These are phyloP conservation scores for Microcebus griseorufus DNA, from an alignment of 2,113 vertebrate genomes.

Conservation along the genomic window DNA sequence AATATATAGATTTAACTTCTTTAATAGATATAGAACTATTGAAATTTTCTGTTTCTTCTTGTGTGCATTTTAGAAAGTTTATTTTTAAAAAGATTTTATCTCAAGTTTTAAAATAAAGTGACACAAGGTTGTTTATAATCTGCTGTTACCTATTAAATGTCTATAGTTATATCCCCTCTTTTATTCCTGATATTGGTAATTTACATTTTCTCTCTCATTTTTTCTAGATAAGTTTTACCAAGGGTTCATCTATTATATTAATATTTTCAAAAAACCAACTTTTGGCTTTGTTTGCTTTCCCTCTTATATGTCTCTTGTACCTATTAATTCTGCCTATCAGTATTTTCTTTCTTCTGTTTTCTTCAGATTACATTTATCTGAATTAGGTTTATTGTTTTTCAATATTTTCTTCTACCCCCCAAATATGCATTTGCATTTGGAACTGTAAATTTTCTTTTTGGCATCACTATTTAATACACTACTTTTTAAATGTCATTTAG, in stretches of 20 bases:
- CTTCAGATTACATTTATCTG: constrained; percentile 9
- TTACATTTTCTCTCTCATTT: neutral
- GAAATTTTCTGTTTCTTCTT: neutral
- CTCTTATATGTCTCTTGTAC: neutral
- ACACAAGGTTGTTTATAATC: neutral
- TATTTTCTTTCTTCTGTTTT: neutral
- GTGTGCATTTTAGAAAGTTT: neutral
- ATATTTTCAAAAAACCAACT: neutral
- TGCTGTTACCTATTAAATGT: neutral
- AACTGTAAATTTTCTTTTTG: neutral
- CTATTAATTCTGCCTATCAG: neutral
- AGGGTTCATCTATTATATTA: neutral
- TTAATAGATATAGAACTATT: neutral
- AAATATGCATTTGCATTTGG: neutral
- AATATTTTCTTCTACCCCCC: neutral
- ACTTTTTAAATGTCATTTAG: neutral
- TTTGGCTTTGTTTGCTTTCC: neutral
- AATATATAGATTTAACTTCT: constrained; percentile 5
- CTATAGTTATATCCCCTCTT: neutral
- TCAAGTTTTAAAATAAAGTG: constrained; percentile 9
- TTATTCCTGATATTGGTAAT: neutral
- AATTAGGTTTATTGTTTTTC: neutral
- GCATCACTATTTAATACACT: neutral
- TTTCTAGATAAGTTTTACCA: neutral
- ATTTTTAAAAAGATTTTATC: neutral